Evolutionary conservation across 2,113 vertebrate genomes (phyloP), one percentile per base, ranked within the genome.

Genomic region (Nyctibius bracteatus): DNA sequence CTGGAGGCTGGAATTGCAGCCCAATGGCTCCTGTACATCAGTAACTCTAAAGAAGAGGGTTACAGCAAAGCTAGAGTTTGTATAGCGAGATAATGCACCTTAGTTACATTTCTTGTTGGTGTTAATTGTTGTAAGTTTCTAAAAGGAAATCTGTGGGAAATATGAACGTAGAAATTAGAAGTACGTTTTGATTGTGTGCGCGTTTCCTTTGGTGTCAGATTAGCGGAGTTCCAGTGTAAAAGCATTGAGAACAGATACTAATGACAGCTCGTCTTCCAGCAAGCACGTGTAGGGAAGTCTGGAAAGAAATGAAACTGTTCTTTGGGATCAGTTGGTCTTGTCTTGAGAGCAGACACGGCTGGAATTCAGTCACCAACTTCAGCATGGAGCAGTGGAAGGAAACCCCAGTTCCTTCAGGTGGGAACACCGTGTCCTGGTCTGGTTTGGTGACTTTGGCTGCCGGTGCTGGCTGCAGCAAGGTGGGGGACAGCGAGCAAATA

Each of bases 371-470:
- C 77, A 37, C 54, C 3, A 10, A 4, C 8, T 10, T 37, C 24
- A 55, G 77, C 28, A 8, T 5, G 8, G 28, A 46, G 54, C 1
- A 2, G 41, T 19, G 41, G 35, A 33, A 49, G 80, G 77, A 70
- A 62, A n/a, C 11, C 27, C 23, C 10, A 5, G 18, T 43, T 33
- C 22, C 1, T 7, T 7, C 10, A 14, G 33, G 43, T 55, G 55
- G 8, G 59, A 44, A 54, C 22, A 10, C 28, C 0, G 0, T 14
- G 43, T 18, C 55, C 16, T 22, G n/a, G 16, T 58, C 70, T 65
- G 37, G 24, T 11, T 22, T 2, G 3, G 72, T 41, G 87, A 7
- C 65, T 46, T n/a, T 0, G 14, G 8, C 13, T 8, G 0, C 28
- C 51, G 5, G 35, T 25, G 66, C 8, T 52, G 79, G 59, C 55